phyloP scores from a whole-genome alignment of 2,113 vertebrate species.

The Cacatua alba region DNA sequence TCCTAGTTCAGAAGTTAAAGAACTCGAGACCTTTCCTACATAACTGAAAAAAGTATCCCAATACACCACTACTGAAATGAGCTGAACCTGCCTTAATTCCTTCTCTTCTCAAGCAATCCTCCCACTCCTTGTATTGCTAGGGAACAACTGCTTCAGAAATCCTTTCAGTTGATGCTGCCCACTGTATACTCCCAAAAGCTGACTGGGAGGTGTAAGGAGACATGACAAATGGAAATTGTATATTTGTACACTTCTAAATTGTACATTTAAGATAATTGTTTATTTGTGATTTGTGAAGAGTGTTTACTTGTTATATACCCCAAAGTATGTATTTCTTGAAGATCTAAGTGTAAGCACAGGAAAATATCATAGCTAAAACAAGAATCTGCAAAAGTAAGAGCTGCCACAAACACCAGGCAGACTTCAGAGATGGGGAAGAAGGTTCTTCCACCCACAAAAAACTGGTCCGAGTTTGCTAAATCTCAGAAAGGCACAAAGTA shows the following conservation, averaged over 20 bases:
- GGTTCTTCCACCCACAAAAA: not conserved
- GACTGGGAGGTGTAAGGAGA: fast-evolving
- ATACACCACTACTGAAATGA: not conserved
- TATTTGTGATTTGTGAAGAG: not conserved
- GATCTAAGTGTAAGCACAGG: not conserved
- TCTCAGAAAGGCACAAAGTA: not conserved
- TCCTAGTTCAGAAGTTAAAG: not conserved
- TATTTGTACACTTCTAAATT: not conserved
- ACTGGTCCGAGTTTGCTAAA: not conserved
- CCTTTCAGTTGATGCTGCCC: not conserved
- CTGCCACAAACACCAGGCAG: fast-evolving
- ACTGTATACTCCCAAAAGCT: not conserved
- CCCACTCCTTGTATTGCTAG: not conserved
- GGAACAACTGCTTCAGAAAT: not conserved
- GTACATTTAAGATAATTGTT: not conserved
- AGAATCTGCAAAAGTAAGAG: not conserved
- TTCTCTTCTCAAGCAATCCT: not conserved
- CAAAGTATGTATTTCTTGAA: not conserved
- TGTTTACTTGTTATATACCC: not conserved
- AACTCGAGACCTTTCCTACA: not conserved
- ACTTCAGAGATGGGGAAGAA: not conserved
- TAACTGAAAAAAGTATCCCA: not conserved
- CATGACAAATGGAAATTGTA: not conserved
- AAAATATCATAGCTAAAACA: not conserved
- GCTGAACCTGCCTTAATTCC: not conserved